Percentiles rank a stretch among this genome's conserved stretches.
Conservation (phyloP, 2,113 vertebrate species). For the Gorilla gorilla region DNA sequence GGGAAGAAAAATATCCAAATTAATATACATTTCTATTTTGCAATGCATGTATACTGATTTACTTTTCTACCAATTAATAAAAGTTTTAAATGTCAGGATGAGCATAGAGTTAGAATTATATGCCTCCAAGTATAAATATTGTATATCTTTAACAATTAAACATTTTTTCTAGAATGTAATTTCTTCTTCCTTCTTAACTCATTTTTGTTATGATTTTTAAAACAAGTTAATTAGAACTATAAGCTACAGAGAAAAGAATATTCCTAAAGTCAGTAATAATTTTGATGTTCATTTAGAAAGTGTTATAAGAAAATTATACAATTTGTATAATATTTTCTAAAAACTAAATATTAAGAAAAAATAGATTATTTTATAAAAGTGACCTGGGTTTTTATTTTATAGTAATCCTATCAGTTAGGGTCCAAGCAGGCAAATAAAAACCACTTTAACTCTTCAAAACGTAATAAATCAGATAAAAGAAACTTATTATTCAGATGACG, state of each 20-base stretch:
- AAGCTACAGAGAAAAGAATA: background rate
- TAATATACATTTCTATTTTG: conserved; percentile 64
- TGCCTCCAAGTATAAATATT: conserved; percentile 36
- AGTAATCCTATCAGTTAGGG: background rate
- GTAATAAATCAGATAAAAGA: background rate
- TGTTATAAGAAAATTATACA: background rate
- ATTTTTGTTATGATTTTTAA: conserved; percentile 17
- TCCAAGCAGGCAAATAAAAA: background rate
- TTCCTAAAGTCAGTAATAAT: background rate
- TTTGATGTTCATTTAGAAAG: background rate
- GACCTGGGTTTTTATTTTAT: background rate
- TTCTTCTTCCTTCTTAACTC: conserved; percentile 16
- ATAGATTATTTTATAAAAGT: background rate
- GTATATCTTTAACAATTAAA: conserved; percentile 37
- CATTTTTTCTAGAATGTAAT: background rate
- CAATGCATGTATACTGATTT: conserved; percentile 56
- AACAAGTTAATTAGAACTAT: conserved; percentile 2
- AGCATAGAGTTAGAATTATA: conserved; percentile 40
- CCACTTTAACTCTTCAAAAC: background rate
- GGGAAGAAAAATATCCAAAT: conserved; percentile 62
- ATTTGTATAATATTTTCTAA: background rate
- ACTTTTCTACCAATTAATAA: conserved; percentile 61
- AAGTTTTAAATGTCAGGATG: conserved; percentile 39
- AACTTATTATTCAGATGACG: background rate
- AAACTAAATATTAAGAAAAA: background rate